These are phyloP conservation scores for Protaetia brevitarsis DNA, from an alignment of 1,140 invertebrate genomes.

Conservation along the genomic window DNA sequence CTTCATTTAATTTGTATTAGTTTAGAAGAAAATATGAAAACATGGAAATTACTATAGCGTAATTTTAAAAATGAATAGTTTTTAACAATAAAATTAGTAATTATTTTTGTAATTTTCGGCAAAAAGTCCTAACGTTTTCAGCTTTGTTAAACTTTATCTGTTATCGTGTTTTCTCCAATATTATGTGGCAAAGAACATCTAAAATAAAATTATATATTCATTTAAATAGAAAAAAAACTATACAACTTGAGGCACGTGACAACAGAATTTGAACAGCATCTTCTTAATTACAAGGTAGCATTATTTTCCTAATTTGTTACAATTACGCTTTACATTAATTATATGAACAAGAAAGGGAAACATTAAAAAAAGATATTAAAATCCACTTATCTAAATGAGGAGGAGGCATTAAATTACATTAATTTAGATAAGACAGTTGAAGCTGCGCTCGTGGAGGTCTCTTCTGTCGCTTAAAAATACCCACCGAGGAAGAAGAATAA, in stretches of 20 bases:
- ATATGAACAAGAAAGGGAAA: slow-evolving; percentile 13
- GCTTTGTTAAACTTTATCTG: no score
- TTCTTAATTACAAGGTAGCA: slow-evolving; percentile 4
- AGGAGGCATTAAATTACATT: slow-evolving; percentile 10
- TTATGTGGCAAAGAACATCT: no score
- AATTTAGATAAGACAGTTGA: slow-evolving; percentile 18
- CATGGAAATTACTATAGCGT: no score
- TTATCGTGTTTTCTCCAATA: no score
- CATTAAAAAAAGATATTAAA: slow-evolving; percentile 18
- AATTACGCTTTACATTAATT: slow-evolving; percentile 17
- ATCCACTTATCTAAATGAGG: slow-evolving; percentile 17
- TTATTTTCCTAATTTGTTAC: slow-evolving; percentile 17
- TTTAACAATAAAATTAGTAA: no score
- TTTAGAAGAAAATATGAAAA: no score
- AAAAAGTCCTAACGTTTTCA: no score
- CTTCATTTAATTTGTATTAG: no score
- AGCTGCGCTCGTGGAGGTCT: background rate
- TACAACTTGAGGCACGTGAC: background rate
- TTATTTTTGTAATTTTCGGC: no score
- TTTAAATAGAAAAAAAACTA: background rate
- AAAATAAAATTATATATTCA: no score
- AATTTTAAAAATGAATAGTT: no score
- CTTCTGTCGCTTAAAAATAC: slow-evolving; percentile 3
- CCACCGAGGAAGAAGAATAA: background rate
- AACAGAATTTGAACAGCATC: background rate